These are phyloP conservation scores for Neocloeon triangulifer DNA, from an alignment of 1,140 invertebrate species.

Conservation along the genomic window DNA sequence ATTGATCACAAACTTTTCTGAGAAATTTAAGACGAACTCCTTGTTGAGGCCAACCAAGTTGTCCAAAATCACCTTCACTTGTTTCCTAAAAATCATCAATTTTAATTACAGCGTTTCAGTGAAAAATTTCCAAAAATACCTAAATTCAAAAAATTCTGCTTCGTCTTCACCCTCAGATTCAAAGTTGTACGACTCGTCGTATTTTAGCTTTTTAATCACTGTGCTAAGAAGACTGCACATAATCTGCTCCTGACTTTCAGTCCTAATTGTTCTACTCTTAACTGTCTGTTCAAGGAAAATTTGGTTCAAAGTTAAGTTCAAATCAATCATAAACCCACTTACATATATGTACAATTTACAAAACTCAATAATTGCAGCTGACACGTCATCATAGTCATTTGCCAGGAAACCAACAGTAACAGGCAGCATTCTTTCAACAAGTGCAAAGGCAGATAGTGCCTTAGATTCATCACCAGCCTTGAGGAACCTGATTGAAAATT, in stretches of 20 bases:
- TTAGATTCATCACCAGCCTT: slow-evolving; percentile 16
- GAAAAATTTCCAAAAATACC: no score
- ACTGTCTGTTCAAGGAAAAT: slow-evolving; percentile 17
- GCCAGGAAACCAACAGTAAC: slow-evolving; percentile 25
- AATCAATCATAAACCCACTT: slow-evolving; percentile 6
- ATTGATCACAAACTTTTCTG: slow-evolving; percentile 20
- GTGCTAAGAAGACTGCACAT: slow-evolving; percentile 18
- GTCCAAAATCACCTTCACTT: slow-evolving; percentile 28
- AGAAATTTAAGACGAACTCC: slow-evolving; percentile 21
- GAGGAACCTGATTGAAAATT: slow-evolving; percentile 17
- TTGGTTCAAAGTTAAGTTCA: no score
- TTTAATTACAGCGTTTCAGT: background rate
- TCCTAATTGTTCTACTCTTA: slow-evolving; percentile 10
- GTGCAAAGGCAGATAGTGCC: slow-evolving; percentile 14
- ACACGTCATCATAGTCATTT: slow-evolving; percentile 30
- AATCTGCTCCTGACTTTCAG: slow-evolving; percentile 10
- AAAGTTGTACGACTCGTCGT: slow-evolving; percentile 27
- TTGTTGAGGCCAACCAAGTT: slow-evolving; percentile 24
- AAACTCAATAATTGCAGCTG: slow-evolving; percentile 24
- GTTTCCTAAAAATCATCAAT: slow-evolving; percentile 20
- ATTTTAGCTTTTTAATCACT: slow-evolving; percentile 28
- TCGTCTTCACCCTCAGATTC: slow-evolving; percentile 30
- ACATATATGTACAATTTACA: slow-evolving; percentile 27
- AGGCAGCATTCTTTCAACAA: slow-evolving; percentile 24
- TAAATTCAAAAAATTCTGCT: slow-evolving; percentile 24